A percentile compares a stretch with the other conserved stretches of the same genome.
phyloP scores from a whole-genome alignment of 2,797 vertebrate genomes.

The Pogonophryne albipinna region DNA sequence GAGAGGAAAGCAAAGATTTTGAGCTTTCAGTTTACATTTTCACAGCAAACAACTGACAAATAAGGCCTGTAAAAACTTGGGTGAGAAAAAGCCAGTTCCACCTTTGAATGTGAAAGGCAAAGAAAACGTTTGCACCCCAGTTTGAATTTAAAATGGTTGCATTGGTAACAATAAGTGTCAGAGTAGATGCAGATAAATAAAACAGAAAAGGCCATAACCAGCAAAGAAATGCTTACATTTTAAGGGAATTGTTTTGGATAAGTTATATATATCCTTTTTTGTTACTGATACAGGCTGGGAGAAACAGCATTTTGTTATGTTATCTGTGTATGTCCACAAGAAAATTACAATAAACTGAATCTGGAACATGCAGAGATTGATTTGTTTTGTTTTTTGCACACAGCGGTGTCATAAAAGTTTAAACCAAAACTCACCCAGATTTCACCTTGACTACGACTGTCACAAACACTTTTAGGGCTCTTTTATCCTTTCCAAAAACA shows the following conservation, averaged over 20 bases:
- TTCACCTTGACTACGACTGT: conserved; percentile 57
- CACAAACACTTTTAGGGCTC: conserved; percentile 43
- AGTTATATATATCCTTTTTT: too few species aligned
- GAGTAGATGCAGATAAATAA: neutral
- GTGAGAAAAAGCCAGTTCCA: neutral
- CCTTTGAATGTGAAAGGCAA: neutral
- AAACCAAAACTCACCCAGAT: conserved; percentile 19
- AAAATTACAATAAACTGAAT: too few species aligned
- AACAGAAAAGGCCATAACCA: neutral
- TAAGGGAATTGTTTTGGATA: too few species aligned
- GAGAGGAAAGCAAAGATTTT: conserved; percentile 33
- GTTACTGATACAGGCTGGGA: too few species aligned
- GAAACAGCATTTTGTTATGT: too few species aligned
- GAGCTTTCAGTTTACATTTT: conserved; percentile 50
- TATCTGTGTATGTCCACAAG: too few species aligned
- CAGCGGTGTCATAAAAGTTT: conserved; percentile 1
- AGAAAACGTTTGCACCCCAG: neutral
- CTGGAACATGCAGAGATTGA: conserved; percentile 2
- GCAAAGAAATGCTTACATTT: neutral
- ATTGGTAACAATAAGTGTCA: neutral
- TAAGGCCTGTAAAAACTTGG: neutral
- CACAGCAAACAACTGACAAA: conserved; percentile 15
- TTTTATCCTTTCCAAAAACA: conserved; percentile 48
- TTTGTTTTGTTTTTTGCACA: conserved; percentile 1
- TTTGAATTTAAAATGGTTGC: neutral